Conservation (phyloP, 1,140 invertebrate species). For the Calycopis cecrops region DNA sequence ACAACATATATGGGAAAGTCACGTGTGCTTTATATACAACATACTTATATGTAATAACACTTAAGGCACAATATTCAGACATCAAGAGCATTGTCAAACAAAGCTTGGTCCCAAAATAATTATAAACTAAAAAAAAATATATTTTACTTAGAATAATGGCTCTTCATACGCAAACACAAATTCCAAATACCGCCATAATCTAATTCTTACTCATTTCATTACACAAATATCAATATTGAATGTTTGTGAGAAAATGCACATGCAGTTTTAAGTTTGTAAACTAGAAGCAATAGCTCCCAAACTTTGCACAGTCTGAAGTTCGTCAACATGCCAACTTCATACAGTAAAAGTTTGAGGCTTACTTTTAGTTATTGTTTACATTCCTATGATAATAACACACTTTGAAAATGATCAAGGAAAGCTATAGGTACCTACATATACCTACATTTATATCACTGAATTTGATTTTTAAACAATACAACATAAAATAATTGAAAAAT, state of each 20-base stretch:
- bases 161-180: background rate
- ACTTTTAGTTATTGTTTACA: background rate
- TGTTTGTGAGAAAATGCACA: background rate
- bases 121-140: slow-evolving; percentile 10
- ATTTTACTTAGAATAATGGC: slow-evolving; percentile 22
- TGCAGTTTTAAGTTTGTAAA: too few species aligned
- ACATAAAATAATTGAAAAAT: background rate
- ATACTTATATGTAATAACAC: slow-evolving; percentile 6
- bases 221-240: background rate
- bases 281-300: too few species aligned
- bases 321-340: too few species aligned
- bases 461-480: background rate
- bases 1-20: too few species aligned
- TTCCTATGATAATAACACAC: background rate
- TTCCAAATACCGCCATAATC: background rate
- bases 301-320: too few species aligned
- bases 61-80: slow-evolving; percentile 26
- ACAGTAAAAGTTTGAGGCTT: too few species aligned
- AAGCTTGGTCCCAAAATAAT: slow-evolving; percentile 20
- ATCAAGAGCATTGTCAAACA: slow-evolving; percentile 12
- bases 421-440: too few species aligned
- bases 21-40: background rate
- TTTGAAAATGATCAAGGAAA: slow-evolving; percentile 4
- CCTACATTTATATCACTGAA: background rate
- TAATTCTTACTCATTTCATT: background rate